Conservation (phyloP, 2,797 vertebrate species). For the Onychomys arenicola region DNA sequence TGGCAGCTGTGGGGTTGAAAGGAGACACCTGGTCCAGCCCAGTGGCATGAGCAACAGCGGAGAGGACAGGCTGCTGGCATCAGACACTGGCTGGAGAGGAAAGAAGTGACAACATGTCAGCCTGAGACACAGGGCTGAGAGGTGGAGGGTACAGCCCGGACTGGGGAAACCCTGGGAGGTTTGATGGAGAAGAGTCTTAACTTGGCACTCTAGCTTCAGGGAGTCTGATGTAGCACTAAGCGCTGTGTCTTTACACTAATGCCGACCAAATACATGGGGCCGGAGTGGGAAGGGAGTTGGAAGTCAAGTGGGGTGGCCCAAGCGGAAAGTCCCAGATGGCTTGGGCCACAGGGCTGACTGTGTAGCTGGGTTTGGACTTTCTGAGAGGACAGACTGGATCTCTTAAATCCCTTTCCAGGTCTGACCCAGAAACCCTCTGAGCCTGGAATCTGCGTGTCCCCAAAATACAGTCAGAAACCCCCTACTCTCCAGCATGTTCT, state of each 20-base stretch:
- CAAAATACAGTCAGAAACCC: too few relatives aligned
- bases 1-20: neutral
- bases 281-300: neutral
- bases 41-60: neutral
- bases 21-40: neutral
- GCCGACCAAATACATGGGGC: neutral
- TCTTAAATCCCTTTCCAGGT: neutral
- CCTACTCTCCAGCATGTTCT: neutral
- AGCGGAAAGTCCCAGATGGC: neutral
- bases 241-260: neutral
- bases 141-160: neutral
- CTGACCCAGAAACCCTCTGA: neutral
- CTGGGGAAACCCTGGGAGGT: constrained; percentile 35
- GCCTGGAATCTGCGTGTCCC: neutral
- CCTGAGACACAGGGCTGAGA: neutral
- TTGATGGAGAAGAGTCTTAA: neutral
- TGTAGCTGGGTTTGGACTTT: neutral
- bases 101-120: neutral
- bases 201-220: neutral
- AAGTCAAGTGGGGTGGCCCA: neutral
- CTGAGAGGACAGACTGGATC: neutral
- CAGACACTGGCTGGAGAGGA: neutral
- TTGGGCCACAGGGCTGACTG: neutral
- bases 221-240: neutral
- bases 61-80: neutral